These are phyloP conservation scores for Cyprinella venusta DNA, from an alignment of 2,797 vertebrate genomes.

Conservation along the genomic window DNA sequence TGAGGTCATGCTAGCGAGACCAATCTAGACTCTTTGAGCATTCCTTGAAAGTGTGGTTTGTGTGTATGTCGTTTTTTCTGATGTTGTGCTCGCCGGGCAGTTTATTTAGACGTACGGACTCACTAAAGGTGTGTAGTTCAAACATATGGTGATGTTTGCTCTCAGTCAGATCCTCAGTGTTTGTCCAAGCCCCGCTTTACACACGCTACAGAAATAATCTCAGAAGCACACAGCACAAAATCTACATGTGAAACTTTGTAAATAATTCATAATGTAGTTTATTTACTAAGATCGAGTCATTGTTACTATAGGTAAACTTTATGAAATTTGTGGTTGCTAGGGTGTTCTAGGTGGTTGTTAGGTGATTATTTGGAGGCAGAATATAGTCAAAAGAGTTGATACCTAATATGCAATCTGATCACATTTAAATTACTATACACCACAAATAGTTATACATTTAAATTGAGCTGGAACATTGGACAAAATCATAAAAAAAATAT, in stretches of 20 bases:
- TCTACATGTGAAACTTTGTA: background rate
- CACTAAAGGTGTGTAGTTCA: conserved; percentile 78
- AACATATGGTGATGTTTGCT: conserved; percentile 78
- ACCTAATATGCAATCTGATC: background rate
- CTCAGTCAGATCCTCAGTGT: conserved; percentile 76
- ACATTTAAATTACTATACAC: background rate
- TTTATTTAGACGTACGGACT: conserved; percentile 71
- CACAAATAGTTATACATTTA: background rate
- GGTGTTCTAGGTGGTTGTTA: background rate
- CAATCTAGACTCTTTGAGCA: background rate
- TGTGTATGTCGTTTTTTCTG: background rate
- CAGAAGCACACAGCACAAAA: conserved; percentile 42
- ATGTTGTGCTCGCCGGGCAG: conserved; percentile 64
- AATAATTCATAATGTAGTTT: background rate
- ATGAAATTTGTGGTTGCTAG: background rate
- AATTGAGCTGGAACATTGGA: background rate
- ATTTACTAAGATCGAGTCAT: too few relatives aligned
- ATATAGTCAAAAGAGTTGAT: background rate
- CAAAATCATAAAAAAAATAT: background rate
- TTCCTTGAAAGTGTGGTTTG: conserved; percentile 6
- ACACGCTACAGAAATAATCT: conserved; percentile 37
- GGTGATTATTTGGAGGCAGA: background rate
- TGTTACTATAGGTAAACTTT: background rate
- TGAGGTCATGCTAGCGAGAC: background rate
- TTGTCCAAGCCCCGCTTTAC: conserved; percentile 70